Evolutionary conservation across 2,888 invertebrate species (phyloP).

Genomic region (Parapristionchus giblindavisi): DNA sequence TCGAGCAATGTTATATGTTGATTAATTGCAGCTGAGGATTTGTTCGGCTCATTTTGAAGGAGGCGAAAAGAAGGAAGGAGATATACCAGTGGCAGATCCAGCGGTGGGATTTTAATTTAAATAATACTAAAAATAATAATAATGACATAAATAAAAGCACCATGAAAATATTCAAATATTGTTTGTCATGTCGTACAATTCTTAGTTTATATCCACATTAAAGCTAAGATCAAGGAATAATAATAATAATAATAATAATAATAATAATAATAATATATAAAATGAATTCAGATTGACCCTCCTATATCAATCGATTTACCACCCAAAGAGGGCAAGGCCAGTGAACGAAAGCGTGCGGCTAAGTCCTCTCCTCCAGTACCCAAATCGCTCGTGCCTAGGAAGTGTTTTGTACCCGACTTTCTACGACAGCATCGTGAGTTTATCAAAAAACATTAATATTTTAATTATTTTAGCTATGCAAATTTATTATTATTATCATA

Average conservation of each 20-base stretch:
- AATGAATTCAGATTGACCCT: constrained; percentile 66
- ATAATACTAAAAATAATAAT: neutral
- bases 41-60: constrained; percentile 72
- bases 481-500: no score
- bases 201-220: no score
- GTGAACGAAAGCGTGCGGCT: constrained; percentile 49
- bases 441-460: neutral
- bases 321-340: constrained; percentile 68
- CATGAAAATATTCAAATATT: no score
- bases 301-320: constrained; percentile 70
- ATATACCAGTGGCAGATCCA: constrained; percentile 71
- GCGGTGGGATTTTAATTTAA: constrained; percentile 53
- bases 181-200: no score
- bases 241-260: neutral
- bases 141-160: no score
- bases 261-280: constrained; percentile 45
- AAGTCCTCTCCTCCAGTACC: constrained; percentile 32
- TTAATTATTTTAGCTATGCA: no score
- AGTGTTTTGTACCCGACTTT: constrained; percentile 5
- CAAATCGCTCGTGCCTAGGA: constrained; percentile 16
- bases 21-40: constrained; percentile 70
- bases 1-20: no score
- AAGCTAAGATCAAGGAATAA: no score
- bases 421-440: neutral
- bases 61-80: constrained; percentile 71